Conservation (phyloP, 2,113 vertebrate genomes). For the Rhynchopsitta pachyrhyncha region DNA sequence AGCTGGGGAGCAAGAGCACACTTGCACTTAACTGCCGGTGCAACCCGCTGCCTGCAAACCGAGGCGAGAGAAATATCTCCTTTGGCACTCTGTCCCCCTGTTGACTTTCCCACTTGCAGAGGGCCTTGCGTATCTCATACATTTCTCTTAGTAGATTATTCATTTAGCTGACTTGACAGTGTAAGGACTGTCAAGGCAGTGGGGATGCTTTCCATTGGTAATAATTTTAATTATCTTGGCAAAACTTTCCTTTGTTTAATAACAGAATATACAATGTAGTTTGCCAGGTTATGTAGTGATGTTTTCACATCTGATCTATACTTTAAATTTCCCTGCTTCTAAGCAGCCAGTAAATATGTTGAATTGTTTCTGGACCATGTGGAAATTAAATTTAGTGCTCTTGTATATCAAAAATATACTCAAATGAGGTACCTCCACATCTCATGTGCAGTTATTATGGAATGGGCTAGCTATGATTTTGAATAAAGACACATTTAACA, state of each 20-base stretch:
- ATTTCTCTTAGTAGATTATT: neutral
- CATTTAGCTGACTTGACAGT: neutral
- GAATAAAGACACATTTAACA: neutral
- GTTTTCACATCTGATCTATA: neutral
- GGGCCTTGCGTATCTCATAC: neutral
- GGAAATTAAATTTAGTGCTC: neutral
- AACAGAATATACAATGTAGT: neutral
- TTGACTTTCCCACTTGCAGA: neutral
- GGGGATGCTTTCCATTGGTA: neutral
- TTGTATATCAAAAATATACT: neutral
- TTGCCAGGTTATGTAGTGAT: neutral
- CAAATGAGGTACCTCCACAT: neutral
- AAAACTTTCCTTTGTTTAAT: neutral
- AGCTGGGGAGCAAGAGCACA: neutral
- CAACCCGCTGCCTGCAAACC: neutral
- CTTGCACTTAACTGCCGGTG: neutral
- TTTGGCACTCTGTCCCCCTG: neutral
- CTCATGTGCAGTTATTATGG: neutral
- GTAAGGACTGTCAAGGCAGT: neutral
- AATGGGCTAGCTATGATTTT: neutral
- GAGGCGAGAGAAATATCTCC: neutral
- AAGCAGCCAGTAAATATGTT: neutral
- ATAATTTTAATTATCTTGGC: neutral
- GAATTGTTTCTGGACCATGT: neutral
- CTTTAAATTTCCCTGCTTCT: neutral